Base-by-base conservation (phyloP, 2,888 invertebrate species). In the Dryomyza anilis region DNA sequence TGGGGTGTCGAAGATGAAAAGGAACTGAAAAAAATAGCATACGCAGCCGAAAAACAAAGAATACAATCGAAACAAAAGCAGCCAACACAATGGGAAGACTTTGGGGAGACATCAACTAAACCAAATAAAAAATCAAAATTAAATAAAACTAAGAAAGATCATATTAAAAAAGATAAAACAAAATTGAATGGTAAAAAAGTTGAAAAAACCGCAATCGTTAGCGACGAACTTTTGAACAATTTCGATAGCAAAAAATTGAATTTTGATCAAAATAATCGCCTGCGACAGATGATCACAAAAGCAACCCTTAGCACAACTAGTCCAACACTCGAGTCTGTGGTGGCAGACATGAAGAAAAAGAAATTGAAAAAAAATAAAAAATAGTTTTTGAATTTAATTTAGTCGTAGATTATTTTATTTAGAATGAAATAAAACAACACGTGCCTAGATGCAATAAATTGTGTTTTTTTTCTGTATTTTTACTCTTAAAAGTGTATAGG, bases 71-170 rank as follows among this genome's bases (percentile, higher is more conserved):
- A 74, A 30, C 72, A 71, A n/a, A 72, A 73, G 1, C 71, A 76
- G 60, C 65, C 71, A 16, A 75, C 74, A 1, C 67, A 67, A 23
- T 81, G 81, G 81, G 83, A 77, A 62, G 64, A 69, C 4, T 81
- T 81, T 21, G 67, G 65, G 2, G 71, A 77, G 3, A 72, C 70
- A n/a, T 45, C 56, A 2, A 36, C 60, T 8, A 19, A n/a, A 1
- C 10, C 7, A 36, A 39, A 10, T 27, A 29, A 2, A 55, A 43
- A 8, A 50, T 39, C 55, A 21, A 70, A 10, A n/a, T n/a, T 55
- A 63, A 16, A 33, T 10, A 50, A 63, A 29, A 57, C 33, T 0
- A 46, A 68, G 1, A 39, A 69, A 1, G 8, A 8, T 4, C 16
- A 25, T n/a, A n/a, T n/a, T n/a, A n/a, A n/a, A n/a, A n/a, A n/a